phyloP scores from a whole-genome alignment of 2,797 vertebrate genomes.

The Darevskia mixta region DNA sequence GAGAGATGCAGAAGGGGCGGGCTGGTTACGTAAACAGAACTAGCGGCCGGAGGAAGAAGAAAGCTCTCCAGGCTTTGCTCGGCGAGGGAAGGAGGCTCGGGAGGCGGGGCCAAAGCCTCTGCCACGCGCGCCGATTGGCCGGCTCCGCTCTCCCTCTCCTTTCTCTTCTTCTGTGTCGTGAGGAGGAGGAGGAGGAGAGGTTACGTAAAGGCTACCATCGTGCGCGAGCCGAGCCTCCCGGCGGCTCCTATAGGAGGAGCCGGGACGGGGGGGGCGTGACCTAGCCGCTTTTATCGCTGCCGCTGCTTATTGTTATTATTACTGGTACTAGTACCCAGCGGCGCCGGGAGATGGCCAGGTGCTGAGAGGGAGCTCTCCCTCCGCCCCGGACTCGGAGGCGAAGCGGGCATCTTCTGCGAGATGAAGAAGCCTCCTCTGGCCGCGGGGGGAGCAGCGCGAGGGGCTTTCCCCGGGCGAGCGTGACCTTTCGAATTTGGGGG shows the following conservation, averaged over 20 bases:
- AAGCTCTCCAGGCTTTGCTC: constrained; percentile 21
- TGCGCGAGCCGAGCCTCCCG: constrained; percentile 63
- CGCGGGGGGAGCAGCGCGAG: constrained; percentile 54
- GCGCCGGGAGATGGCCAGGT: constrained; percentile 44
- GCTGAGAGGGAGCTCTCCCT: constrained; percentile 4
- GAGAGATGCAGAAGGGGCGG: not conserved
- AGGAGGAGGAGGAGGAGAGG: constrained; percentile 37
- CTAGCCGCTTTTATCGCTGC: constrained; percentile 27
- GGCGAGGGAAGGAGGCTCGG: not conserved
- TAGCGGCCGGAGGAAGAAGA: not conserved
- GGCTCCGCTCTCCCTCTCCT: not conserved
- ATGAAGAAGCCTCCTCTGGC: constrained; percentile 59
- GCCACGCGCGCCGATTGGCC: not conserved
- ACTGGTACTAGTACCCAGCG: no score
- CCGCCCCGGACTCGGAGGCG: not conserved
- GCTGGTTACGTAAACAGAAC: constrained; percentile 12
- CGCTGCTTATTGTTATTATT: constrained; percentile 9
- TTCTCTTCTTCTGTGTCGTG: no score
- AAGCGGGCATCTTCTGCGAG: constrained; percentile 36
- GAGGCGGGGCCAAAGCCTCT: not conserved
- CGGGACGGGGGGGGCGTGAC: constrained; percentile 53
- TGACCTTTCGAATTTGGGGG: not conserved
- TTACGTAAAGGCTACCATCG: constrained; percentile 70
- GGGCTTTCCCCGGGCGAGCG: constrained; percentile 9
- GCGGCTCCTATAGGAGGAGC: constrained; percentile 52